Evolutionary conservation across 2,888 invertebrate genomes (phyloP).

Genomic region (Spodoptera picta): DNA sequence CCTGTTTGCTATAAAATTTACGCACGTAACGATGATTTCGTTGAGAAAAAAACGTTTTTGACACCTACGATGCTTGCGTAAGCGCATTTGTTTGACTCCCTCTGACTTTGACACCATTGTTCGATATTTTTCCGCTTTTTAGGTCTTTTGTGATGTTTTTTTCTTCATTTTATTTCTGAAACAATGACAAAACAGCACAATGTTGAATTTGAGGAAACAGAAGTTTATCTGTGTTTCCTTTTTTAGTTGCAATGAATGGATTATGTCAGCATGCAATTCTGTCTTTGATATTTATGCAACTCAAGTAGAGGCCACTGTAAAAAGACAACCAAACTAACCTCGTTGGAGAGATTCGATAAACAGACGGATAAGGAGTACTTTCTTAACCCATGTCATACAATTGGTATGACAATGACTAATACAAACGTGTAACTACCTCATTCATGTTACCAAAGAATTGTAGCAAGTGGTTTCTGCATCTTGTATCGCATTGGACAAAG

Average conservation of each 20-base stretch:
- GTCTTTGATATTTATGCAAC: too few relatives aligned
- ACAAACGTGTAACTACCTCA: too few relatives aligned
- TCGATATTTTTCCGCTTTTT: slow-evolving; percentile 46
- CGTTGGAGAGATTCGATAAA: too few relatives aligned
- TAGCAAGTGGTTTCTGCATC: too few relatives aligned
- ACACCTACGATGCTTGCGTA: slow-evolving; percentile 62
- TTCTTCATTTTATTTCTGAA: slow-evolving; percentile 17
- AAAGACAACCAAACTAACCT: too few relatives aligned
- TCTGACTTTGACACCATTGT: slow-evolving; percentile 64
- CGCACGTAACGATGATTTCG: slow-evolving; percentile 72
- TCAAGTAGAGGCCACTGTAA: too few relatives aligned
- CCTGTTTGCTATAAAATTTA: slow-evolving; percentile 62
- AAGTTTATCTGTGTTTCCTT: slow-evolving; percentile 11
- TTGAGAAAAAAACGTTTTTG: slow-evolving; percentile 63
- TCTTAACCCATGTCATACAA: too few relatives aligned
- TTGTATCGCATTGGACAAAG: too few relatives aligned
- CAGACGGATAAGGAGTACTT: too few relatives aligned
- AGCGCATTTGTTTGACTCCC: slow-evolving; percentile 50
- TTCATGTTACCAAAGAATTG: too few relatives aligned
- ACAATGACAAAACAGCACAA: slow-evolving; percentile 48
- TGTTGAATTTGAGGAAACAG: slow-evolving; percentile 44
- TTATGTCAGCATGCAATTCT: slow-evolving; percentile 2
- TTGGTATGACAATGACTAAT: too few relatives aligned
- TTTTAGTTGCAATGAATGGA: slow-evolving; percentile 14
- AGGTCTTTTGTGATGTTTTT: slow-evolving; percentile 21